phyloP scores from a whole-genome alignment of 2,797 vertebrate genomes.

The Chaetodon trifasciatus region DNA sequence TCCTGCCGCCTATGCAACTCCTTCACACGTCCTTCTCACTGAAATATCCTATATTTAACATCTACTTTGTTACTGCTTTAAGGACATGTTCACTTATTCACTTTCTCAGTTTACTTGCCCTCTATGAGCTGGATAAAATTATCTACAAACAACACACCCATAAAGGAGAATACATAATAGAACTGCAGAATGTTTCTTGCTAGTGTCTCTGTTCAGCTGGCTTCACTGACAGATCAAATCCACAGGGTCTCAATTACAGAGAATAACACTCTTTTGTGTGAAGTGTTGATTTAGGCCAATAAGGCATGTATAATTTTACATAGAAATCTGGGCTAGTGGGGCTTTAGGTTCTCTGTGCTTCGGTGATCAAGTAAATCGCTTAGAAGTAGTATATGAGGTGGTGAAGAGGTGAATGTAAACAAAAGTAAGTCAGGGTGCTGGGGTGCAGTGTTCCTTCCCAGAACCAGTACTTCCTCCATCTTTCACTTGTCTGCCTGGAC shows the following conservation, averaged over 20 bases:
- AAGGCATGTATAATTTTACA: conserved; percentile 21
- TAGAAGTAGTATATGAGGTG: background rate
- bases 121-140: background rate
- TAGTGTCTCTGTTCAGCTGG: conserved; percentile 2
- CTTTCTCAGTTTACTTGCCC: background rate
- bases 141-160: conserved; percentile 8
- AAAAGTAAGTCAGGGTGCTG: background rate
- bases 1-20: background rate
- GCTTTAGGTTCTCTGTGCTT: conserved; percentile 5
- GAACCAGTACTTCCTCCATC: too few species aligned
- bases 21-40: background rate
- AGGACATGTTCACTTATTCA: background rate
- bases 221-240: conserved; percentile 30
- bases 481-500: background rate
- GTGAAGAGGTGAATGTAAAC: background rate
- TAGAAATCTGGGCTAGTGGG: conserved; percentile 4
- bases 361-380: background rate
- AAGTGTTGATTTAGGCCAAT: conserved; percentile 13
- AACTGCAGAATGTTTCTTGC: conserved; percentile 1
- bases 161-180: background rate
- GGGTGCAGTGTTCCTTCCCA: too few species aligned
- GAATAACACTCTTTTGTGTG: conserved; percentile 8
- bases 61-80: conserved; percentile 12
- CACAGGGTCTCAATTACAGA: conserved; percentile 34
- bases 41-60: conserved; percentile 15